Base-by-base conservation (phyloP, 2,888 invertebrate species). In the Danaus chrysippus region DNA sequence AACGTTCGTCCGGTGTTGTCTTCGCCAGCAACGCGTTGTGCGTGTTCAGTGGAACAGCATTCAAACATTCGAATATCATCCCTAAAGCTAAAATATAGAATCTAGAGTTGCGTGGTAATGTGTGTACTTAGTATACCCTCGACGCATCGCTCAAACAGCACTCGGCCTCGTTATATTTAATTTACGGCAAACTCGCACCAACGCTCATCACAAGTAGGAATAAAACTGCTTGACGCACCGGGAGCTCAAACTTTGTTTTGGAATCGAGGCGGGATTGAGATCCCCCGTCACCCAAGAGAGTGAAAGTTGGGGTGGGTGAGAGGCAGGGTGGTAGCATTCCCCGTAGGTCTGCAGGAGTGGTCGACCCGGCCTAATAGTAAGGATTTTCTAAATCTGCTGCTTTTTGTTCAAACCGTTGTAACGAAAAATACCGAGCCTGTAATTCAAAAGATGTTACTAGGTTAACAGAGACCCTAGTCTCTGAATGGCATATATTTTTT, bases 381-480 rank as follows among this genome's bases (percentile, higher is more conserved):
- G 87, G 87, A 87, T 89, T 88, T 88, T 85, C 82, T 85, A 87
- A 88, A 88, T 87, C 87, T 83, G 84, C 86, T 87, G 84, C 86
- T 86, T 86, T 87, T 79, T 78, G 74, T 68, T 64, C 77, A 66
- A 64, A 73, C 66, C 66, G 74, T 72, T 72, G 79, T 78, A 79
- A 84, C 17, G 15, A 49, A 49, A 49, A 49, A 34, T 34, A 34
- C 23, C 23, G 6, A 34, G 23, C 23, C 23, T 34, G 23, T 34
- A 34, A 34, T 34, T 34, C 23, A 5, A 34, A 34, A 34, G 23
- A 34, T 34, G 23, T 34, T 34, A 34, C 23, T 34, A 6, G 1
- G 23, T 34, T 34, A 34, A 3, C 23, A 3, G 23, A 5, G 6
- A 34, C 23, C n/a, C n/a, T 3, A 34, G 23, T n/a, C n/a, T n/a